phyloP scores from a whole-genome alignment of 2,113 vertebrate species.

The Dicerorhinus sumatrensis region DNA sequence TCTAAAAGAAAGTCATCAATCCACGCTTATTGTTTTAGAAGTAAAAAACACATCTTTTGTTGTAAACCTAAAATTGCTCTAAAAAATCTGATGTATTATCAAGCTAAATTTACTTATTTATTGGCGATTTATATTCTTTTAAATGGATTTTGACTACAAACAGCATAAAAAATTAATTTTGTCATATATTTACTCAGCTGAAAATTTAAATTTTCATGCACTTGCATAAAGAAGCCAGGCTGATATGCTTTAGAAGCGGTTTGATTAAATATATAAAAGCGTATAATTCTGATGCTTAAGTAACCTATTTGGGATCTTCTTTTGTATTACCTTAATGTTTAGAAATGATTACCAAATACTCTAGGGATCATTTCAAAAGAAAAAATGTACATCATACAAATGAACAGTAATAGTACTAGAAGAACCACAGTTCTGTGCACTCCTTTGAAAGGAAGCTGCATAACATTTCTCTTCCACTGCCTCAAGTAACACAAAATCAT shows the following conservation, averaged over 20 bases:
- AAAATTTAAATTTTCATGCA: constrained; percentile 13
- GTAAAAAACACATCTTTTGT: not conserved
- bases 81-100: not conserved
- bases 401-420: not conserved
- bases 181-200: not conserved
- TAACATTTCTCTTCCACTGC: not conserved
- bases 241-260: not conserved
- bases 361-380: not conserved
- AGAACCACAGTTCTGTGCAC: not conserved
- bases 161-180: not conserved
- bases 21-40: constrained; percentile 5
- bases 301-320: not conserved
- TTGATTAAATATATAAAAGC: constrained; percentile 24
- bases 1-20: constrained; percentile 77
- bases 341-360: constrained; percentile 34
- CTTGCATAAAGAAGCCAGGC: not conserved
- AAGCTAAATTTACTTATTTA: constrained; percentile 20
- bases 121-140: not conserved
- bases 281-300: not conserved
- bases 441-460: constrained; percentile 22
- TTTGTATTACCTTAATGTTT: constrained; percentile 48
- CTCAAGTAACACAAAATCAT: not conserved
- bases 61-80: not conserved
- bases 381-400: not conserved
- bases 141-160: not conserved